These are phyloP conservation scores for Lagopus leucura DNA, from an alignment of 2,113 vertebrate species.

Conservation along the genomic window DNA sequence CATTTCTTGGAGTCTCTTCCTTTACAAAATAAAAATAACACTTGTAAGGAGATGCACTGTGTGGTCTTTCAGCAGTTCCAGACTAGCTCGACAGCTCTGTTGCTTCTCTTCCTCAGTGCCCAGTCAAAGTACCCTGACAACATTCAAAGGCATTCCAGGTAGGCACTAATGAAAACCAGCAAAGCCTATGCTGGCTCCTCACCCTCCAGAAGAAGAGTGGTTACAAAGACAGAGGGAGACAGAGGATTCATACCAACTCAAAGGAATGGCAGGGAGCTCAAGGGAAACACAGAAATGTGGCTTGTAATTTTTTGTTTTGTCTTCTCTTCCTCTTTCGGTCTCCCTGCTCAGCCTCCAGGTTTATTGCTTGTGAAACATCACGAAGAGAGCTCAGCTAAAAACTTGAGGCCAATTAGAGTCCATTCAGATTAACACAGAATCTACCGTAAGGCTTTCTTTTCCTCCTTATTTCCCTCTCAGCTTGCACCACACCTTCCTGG, in stretches of 20 bases:
- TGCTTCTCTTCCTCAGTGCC: background rate
- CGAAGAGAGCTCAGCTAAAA: background rate
- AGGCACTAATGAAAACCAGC: background rate
- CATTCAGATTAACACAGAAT: background rate
- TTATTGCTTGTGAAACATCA: conserved; percentile 9
- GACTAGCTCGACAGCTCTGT: background rate
- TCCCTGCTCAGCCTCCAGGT: background rate
- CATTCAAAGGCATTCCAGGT: background rate
- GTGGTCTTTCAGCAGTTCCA: background rate
- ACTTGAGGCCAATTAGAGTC: background rate
- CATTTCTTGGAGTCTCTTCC: background rate
- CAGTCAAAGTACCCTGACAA: background rate
- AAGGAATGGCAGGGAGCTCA: background rate
- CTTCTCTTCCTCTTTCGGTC: background rate
- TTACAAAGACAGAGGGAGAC: background rate
- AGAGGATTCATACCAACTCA: background rate
- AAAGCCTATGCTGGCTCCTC: background rate
- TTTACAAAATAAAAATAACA: background rate
- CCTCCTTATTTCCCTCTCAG: background rate
- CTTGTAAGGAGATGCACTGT: background rate
- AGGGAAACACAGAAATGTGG: background rate
- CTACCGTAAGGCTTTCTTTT: background rate
- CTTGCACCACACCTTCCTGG: background rate
- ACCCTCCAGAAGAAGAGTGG: background rate
- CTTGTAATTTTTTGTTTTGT: background rate